A percentile compares a stretch with the other conserved stretches of the same genome.
Evolutionary conservation across 2,888 invertebrate genomes (phyloP).

Genomic region (Thereva unica): DNA sequence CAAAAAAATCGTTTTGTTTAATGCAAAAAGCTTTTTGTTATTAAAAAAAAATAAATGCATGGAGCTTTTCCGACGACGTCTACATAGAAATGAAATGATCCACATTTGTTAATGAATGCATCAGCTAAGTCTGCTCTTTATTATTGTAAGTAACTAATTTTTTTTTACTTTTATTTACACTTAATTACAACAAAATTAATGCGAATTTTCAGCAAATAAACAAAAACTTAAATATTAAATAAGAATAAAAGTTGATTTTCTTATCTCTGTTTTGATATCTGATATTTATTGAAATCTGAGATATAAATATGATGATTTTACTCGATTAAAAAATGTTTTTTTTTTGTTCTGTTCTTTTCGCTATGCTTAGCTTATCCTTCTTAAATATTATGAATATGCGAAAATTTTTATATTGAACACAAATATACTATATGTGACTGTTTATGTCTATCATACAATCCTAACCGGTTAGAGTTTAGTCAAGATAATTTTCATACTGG

Average conservation of each 20-base stretch:
- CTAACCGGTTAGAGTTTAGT: no score
- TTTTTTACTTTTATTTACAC: not conserved
- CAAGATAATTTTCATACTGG: no score
- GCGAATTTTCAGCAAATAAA: no score
- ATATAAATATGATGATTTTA: not conserved
- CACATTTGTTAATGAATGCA: constrained; percentile 41
- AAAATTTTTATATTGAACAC: no score
- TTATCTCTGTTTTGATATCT: no score
- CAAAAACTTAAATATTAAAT: no score
- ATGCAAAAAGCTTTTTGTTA: no score
- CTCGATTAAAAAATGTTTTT: not conserved
- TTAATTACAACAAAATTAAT: not conserved
- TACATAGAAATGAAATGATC: constrained; percentile 24
- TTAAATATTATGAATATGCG: not conserved
- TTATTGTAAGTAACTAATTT: constrained; percentile 53
- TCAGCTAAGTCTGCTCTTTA: constrained; percentile 58
- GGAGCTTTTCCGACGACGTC: constrained; percentile 13
- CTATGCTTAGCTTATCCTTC: not conserved
- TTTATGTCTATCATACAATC: no score
- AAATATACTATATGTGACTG: no score
- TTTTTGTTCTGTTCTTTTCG: not conserved
- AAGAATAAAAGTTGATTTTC: no score
- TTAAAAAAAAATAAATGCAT: constrained; percentile 13
- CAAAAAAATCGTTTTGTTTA: no score
- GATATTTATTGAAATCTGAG: not conserved